Percentiles rank a stretch among this genome's conserved stretches.
Evolutionary conservation across 2,113 vertebrate genomes (phyloP).

Genomic region (Copsychus sechellarum): DNA sequence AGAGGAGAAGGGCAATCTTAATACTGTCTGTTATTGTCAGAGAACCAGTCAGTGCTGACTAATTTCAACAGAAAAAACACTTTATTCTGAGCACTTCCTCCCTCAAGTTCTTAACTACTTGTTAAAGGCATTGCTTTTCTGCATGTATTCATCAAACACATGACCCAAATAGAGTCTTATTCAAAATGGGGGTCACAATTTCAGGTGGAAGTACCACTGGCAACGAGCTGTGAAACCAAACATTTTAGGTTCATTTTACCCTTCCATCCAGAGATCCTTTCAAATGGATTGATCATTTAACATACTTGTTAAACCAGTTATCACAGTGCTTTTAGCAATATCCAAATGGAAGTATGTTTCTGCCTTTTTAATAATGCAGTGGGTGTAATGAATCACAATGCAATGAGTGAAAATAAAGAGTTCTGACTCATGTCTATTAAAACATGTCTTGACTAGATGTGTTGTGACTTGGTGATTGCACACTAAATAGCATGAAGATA

Average conservation of each 20-base stretch:
- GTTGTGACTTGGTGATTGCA: not conserved
- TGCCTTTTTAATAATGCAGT: not conserved
- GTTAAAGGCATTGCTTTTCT: not conserved
- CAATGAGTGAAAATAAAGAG: not conserved
- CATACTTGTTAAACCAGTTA: not conserved
- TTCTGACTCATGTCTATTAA: conserved; percentile 6
- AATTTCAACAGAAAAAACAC: not conserved
- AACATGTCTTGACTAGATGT: conserved; percentile 12
- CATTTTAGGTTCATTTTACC: not conserved
- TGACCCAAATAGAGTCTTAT: not conserved
- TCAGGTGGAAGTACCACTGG: not conserved
- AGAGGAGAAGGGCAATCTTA: not conserved
- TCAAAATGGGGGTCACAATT: not conserved
- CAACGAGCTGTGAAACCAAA: not conserved
- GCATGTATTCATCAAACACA: not conserved
- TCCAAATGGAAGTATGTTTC: not conserved
- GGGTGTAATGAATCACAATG: conserved; percentile 14
- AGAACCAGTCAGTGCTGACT: not conserved
- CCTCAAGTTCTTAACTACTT: not conserved
- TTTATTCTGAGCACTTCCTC: not conserved
- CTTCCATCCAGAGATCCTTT: not conserved
- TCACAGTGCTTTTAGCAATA: not conserved
- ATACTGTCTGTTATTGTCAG: not conserved
- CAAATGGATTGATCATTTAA: not conserved
- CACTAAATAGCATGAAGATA: not conserved